Base-by-base conservation (phyloP, 2,888 invertebrate genomes). In the Epistrophe grossulariae region DNA sequence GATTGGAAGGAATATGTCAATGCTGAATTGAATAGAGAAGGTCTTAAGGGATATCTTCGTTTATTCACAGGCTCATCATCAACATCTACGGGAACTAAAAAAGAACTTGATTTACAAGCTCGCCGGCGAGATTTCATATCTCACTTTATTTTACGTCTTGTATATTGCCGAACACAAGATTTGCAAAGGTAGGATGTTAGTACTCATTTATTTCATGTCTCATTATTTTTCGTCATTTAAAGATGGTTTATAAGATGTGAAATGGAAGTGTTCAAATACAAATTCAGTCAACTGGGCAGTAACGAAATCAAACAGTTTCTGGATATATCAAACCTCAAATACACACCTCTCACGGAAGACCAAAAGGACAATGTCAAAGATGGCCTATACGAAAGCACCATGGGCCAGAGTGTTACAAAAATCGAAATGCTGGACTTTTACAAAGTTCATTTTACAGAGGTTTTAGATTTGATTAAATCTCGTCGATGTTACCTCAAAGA, bases 211-310 rank as follows among this genome's bases (percentile, higher is more conserved):
- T 13, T 2, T 11, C 5, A 11, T 4, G 11, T 40, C 11, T 9
- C 10, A 5, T 13, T 11, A 60, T 28, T 17, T 31, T 9, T 62
- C 11, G 1, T 40, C 4, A 24, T 24, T 28, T 45, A 7, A 68
- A 91, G 94, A 81, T 99, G 99, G 99, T 98, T 98, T 91, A 93
- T 98, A 15, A 93, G 95, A 24, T 95, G 97, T 89, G 99, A 99
- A 94, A 92, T 97, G 84, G 99, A 99, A 91, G 94, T 99, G 74
- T 99, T 99, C 91, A 96, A 95, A 91, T 95, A 96, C 91, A 95
- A 96, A 90, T 97, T 97, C 91, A 93, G 94, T n/a, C 94, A 94
- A 0, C 93, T 96, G 90, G 94, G 94, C 74, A 88, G 90, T 7
- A 38, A 81, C 2, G 95, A 96, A 89, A 94, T 96, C 9, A 94